Base-by-base conservation (phyloP, 2,113 vertebrate species). In the Rousettus leschenaultii region DNA sequence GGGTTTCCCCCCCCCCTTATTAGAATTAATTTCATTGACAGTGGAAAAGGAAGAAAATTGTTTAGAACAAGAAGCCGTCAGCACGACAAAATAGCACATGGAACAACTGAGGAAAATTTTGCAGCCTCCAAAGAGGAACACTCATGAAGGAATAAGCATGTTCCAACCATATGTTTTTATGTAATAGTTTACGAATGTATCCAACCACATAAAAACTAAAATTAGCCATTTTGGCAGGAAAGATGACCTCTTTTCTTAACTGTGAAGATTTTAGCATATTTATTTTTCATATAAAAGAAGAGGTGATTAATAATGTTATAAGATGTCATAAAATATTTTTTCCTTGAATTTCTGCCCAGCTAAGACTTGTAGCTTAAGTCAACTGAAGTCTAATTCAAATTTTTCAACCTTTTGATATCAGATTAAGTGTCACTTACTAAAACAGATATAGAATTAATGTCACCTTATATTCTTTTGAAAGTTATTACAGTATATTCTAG, bases 121-220 rank as follows among this genome's bases (percentile, higher is more conserved):
- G 89, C 43, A 91, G 86, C 79, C 97, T 97, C 75, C 97, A 96
- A 98, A 96, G 96, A 80, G n/a, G 89, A 80, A 57, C 61, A 77
- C 95, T 98, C 89, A 92, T 94, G 78, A 98, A 98, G 96, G 79
- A 97, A 89, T 97, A 95, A 97, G 86, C 92, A 89, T 97, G 95
- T 98, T 98, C 92, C 97, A 98, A 96, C 95, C 98, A 96, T 98
- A 94, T 98, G 98, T 98, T 98, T 98, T 98, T 85, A 89, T 98
- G 94, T 98, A 98, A 98, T 98, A 96, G 59, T 95, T 98, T 97
- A 95, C 96, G 98, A 98, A 98, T 98, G 97, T 95, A 96, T 97
- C 97, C 95, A 97, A 95, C 94, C 96, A 97, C 96, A 98, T 96
- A 97, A 98, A 95, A 87, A 94, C 97, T 98, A 98, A 98, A 98